These are phyloP conservation scores for Macaria liturata DNA, from an alignment of 2,888 invertebrate species.

Conservation along the genomic window DNA sequence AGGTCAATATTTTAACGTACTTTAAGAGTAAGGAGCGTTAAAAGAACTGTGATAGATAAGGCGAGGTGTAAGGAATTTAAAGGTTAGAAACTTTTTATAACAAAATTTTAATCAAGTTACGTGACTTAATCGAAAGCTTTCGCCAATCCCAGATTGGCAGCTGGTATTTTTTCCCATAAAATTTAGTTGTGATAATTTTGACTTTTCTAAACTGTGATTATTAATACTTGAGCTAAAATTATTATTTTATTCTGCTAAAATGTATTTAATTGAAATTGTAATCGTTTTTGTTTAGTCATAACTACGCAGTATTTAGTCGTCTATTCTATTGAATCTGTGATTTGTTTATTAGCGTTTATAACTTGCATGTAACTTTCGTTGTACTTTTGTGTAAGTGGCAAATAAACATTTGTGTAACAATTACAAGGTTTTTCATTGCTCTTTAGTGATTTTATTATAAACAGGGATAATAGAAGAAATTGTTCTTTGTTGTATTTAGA, in stretches of 20 bases:
- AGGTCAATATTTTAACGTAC: slow-evolving; percentile 47
- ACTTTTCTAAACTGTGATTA: slow-evolving; percentile 72
- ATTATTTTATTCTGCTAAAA: slow-evolving; percentile 45
- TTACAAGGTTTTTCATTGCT: slow-evolving; percentile 12
- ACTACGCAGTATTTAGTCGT: slow-evolving; percentile 41
- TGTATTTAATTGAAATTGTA: slow-evolving; percentile 32
- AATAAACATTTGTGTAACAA: slow-evolving; percentile 77
- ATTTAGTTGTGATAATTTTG: slow-evolving; percentile 63
- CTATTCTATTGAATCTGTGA: slow-evolving; percentile 77
- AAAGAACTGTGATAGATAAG: slow-evolving; percentile 76
- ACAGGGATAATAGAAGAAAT: too few species aligned
- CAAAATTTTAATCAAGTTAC: slow-evolving; percentile 40
- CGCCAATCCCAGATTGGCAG: slow-evolving; percentile 47
- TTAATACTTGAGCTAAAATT: slow-evolving; percentile 41
- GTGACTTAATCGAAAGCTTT: slow-evolving; percentile 56
- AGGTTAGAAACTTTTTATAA: slow-evolving; percentile 40
- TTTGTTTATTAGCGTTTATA: slow-evolving; percentile 67
- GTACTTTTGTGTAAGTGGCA: slow-evolving; percentile 69
- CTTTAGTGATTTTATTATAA: too few species aligned
- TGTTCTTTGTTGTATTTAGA: too few species aligned
- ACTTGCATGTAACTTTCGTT: slow-evolving; percentile 66
- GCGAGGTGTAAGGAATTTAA: slow-evolving; percentile 48
- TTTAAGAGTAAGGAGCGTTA: slow-evolving; percentile 48
- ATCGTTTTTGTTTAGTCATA: slow-evolving; percentile 25
- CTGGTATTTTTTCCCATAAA: slow-evolving; percentile 43